Evolutionary conservation across 2,888 invertebrate species (phyloP).

Genomic region (Drosophila ezoana): DNA sequence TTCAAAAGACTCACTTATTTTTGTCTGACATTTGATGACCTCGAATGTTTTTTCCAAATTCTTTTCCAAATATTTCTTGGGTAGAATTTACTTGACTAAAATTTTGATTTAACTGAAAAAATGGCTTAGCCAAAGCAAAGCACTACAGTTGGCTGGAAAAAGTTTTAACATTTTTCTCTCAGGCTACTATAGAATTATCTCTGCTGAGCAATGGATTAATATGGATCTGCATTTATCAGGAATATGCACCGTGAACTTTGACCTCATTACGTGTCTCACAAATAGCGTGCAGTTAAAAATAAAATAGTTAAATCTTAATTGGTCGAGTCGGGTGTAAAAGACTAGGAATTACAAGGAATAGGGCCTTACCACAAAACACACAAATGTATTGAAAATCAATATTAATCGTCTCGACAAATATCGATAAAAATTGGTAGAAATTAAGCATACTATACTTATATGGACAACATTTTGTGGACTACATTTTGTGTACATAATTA

Average conservation of each 20-base stretch:
- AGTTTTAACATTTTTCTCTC: not conserved
- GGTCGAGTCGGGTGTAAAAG: too few species aligned
- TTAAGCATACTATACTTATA: too few species aligned
- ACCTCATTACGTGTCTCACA: conserved; percentile 21
- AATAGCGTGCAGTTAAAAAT: not conserved
- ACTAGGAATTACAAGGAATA: too few species aligned
- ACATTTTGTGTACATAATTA: too few species aligned
- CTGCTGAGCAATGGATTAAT: too few species aligned
- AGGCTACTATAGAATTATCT: conserved; percentile 15
- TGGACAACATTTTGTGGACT: too few species aligned
- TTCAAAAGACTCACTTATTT: conserved; percentile 14
- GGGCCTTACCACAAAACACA: too few species aligned
- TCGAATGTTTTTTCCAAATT: conserved; percentile 1
- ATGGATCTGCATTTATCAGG: conserved; percentile 12
- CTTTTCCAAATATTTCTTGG: not conserved
- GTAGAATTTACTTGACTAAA: conserved; percentile 21
- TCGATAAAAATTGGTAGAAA: too few species aligned
- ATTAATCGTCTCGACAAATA: too few species aligned
- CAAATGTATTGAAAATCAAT: too few species aligned
- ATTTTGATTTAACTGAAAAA: conserved; percentile 18
- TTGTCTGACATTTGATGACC: conserved; percentile 33
- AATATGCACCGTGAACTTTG: conserved; percentile 12
- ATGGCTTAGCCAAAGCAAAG: not conserved
- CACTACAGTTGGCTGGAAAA: not conserved
- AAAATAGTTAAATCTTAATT: too few species aligned